Evolutionary conservation across 2,113 vertebrate genomes (phyloP), one percentile per base, ranked within the genome.

Genomic region (Alces alces): DNA sequence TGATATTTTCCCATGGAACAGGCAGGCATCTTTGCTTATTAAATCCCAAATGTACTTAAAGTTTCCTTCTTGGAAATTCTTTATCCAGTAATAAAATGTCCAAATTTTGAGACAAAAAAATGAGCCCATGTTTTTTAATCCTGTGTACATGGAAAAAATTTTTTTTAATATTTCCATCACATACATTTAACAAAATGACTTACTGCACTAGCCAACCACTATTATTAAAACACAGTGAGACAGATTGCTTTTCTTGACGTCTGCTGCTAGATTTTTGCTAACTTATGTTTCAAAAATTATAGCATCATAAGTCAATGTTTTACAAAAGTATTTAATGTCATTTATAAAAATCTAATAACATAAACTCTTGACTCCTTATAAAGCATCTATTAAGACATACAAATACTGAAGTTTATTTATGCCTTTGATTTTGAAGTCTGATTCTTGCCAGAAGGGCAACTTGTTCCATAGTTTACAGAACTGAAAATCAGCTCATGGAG

Each of bases 271-370:
- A 93, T 25, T 94, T 95, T 86, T 95, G 39, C 87, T 97, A 97
- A 97, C 27, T 91, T 98, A n/a, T 61, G 94, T 79, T 97, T 87
- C 91, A 7, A 11, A 78, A 96, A 86, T 83, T 45, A 28, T 89
- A 95, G 88, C 27, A 86, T 93, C 87, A 50, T 93, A 76, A 93
- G 84, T 57, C 79, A 95, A 1, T 84, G 86, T 57, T 98, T 60
- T 30, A 84, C 92, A 95, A 97, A 98, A 82, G 90, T 96, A 96
- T 93, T 95, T 96, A 92, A 96, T 60, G 36, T 95, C 82, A 82
- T 73, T 98, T 98, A 70, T 98, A 97, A 98, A 96, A 97, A 87
- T 98, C 95, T 79, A 47, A 84, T 97, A 70, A 91, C 82, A 55
- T 97, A 92, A 98, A 97, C 92, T 86, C 95, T 97, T 97, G 93